Percentiles rank a stretch among this genome's conserved stretches.
phyloP scores from a whole-genome alignment of 2,113 vertebrate genomes.

The Peucedramus taeniatus region DNA sequence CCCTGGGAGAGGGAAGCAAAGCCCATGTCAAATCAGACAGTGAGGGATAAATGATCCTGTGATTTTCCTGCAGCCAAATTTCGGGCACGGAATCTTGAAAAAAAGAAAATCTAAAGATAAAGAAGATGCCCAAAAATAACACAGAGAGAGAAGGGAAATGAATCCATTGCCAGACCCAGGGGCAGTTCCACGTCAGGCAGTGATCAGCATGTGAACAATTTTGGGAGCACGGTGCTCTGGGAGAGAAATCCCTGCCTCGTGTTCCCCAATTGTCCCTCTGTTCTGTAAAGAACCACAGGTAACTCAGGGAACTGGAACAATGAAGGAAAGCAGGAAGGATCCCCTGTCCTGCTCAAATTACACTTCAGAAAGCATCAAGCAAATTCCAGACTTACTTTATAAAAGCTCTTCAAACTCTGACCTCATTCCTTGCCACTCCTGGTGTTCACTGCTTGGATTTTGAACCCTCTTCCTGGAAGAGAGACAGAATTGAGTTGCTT shows the following conservation, averaged over 20 bases:
- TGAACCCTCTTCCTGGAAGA: not conserved
- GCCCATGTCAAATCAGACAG: not conserved
- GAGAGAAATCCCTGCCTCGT: not conserved
- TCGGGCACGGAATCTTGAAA: not conserved
- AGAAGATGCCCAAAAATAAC: not conserved
- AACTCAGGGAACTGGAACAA: not conserved
- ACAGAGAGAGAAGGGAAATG: not conserved
- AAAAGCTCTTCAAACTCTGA: not conserved
- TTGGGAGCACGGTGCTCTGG: not conserved
- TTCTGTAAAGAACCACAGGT: not conserved
- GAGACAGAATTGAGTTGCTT: not conserved
- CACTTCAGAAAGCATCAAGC: not conserved
- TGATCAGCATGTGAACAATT: fast-evolving
- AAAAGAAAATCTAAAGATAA: not conserved
- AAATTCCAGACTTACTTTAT: not conserved
- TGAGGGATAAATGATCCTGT: fast-evolving
- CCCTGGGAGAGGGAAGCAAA: not conserved
- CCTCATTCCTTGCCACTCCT: not conserved
- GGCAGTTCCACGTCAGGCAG: not conserved
- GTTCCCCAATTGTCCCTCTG: not conserved
- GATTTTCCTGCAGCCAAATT: not conserved
- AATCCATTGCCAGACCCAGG: not conserved
- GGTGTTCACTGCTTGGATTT: not conserved
- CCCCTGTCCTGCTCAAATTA: fast-evolving
- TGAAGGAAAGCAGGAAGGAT: not conserved